phyloP scores from a whole-genome alignment of 2,113 vertebrate species.

The Pterocles orientalis region DNA sequence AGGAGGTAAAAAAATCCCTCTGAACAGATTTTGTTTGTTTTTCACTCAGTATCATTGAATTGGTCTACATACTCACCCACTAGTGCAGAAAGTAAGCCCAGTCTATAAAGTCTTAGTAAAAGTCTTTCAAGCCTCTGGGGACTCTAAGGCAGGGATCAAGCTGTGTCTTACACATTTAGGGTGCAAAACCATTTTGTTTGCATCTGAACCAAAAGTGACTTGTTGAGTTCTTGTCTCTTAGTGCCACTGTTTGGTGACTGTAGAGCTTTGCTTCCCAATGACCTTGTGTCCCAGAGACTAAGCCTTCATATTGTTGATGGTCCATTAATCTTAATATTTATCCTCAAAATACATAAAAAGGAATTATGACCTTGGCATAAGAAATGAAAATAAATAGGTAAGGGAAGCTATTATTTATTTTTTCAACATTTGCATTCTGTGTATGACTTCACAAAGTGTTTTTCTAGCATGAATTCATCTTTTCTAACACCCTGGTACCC shows the following conservation, averaged over 20 bases:
- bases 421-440: slow-evolving; percentile 54
- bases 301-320: neutral
- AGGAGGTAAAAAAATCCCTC: neutral
- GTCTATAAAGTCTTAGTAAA: neutral
- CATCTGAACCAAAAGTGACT: neutral
- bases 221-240: neutral
- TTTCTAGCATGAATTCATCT: slow-evolving; percentile 27
- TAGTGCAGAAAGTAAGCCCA: neutral
- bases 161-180: neutral
- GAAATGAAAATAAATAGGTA: slow-evolving; percentile 53
- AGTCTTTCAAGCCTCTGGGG: neutral
- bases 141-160: neutral
- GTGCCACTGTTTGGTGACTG: neutral
- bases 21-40: neutral
- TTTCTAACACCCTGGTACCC: neutral
- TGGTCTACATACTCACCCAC: neutral
- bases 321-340: slow-evolving; percentile 61
- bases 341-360: slow-evolving; percentile 60
- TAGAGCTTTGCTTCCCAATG: neutral
- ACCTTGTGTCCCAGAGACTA: slow-evolving; percentile 26
- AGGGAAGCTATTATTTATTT: slow-evolving; percentile 47
- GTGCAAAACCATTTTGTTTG: neutral
- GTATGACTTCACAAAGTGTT: slow-evolving; percentile 33
- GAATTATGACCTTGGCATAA: slow-evolving; percentile 37
- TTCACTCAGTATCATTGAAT: neutral